Percentiles rank a stretch among this genome's conserved stretches.
Evolutionary conservation across 2,888 invertebrate species (phyloP).

Genomic region (Limnephilus marmoratus): DNA sequence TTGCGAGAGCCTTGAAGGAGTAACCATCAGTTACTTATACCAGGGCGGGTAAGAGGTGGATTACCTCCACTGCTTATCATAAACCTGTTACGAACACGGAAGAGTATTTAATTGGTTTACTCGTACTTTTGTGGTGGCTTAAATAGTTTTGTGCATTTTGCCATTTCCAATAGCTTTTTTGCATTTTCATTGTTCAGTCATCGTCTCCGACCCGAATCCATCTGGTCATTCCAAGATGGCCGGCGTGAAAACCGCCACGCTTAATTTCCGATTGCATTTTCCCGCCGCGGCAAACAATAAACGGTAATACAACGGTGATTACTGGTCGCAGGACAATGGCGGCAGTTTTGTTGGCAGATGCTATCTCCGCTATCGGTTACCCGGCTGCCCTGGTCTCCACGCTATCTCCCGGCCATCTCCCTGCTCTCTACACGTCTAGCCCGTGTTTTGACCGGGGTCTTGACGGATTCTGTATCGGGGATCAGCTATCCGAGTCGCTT

Average conservation of each 20-base stretch:
- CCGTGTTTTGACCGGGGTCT: conserved; percentile 25
- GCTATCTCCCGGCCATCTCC: conserved; percentile 4
- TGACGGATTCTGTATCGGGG: conserved; percentile 15
- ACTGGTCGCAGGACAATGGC: conserved; percentile 23
- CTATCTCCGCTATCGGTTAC: conserved; percentile 21
- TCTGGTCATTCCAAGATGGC: background rate
- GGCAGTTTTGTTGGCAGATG: conserved; percentile 28
- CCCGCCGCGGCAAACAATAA: conserved; percentile 32
- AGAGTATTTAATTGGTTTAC: too few relatives aligned
- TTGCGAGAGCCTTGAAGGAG: too few relatives aligned
- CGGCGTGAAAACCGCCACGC: conserved; percentile 21
- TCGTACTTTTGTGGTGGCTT: too few relatives aligned
- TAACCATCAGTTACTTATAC: too few relatives aligned
- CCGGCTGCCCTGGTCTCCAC: background rate
- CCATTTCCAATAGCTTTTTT: background rate
- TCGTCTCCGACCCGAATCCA: background rate
- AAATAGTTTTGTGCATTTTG: background rate
- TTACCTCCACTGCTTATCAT: too few relatives aligned
- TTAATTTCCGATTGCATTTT: conserved; percentile 20
- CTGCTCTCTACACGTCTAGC: conserved; percentile 28
- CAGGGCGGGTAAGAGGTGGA: too few relatives aligned
- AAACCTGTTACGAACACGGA: too few relatives aligned
- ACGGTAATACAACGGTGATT: conserved; percentile 21
- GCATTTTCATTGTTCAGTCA: background rate
- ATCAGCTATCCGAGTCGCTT: conserved; percentile 10